These are phyloP conservation scores for Sialis fuliginosa DNA, from an alignment of 2,888 invertebrate genomes.

Conservation along the genomic window DNA sequence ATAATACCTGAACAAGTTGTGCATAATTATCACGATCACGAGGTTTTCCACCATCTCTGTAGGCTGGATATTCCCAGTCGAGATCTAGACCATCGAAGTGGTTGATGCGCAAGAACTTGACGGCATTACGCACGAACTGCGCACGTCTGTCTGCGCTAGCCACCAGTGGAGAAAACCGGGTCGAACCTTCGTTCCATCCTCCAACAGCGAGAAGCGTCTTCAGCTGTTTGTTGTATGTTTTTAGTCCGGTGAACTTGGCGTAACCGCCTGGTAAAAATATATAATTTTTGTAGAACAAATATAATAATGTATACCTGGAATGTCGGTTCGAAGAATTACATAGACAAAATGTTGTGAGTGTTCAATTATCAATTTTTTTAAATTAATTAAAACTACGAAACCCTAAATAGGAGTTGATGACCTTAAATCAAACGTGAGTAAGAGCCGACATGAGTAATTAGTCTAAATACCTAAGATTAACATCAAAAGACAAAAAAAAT, in stretches of 20 bases:
- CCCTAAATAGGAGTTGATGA: background rate
- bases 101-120: constrained; percentile 77
- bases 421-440: too few relatives aligned
- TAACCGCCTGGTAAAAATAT: constrained; percentile 52
- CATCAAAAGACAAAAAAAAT: too few relatives aligned
- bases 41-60: constrained; percentile 62
- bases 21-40: constrained; percentile 79
- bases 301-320: background rate
- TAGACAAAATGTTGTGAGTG: too few relatives aligned
- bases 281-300: background rate
- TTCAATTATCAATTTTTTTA: too few relatives aligned
- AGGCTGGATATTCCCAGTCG: constrained; percentile 82
- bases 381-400: too few relatives aligned
- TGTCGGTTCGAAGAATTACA: too few relatives aligned
- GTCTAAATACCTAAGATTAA: too few relatives aligned
- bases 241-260: constrained; percentile 82
- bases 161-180: constrained; percentile 75
- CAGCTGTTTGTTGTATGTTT: constrained; percentile 80
- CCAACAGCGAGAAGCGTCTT: constrained; percentile 85
- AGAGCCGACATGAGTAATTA: background rate
- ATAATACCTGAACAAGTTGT: constrained; percentile 62
- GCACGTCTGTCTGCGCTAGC: constrained; percentile 57
- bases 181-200: constrained; percentile 86
- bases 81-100: constrained; percentile 86
- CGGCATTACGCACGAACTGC: constrained; percentile 65